Conservation (phyloP, 2,797 vertebrate species). For the Sebastes hubbsi region DNA sequence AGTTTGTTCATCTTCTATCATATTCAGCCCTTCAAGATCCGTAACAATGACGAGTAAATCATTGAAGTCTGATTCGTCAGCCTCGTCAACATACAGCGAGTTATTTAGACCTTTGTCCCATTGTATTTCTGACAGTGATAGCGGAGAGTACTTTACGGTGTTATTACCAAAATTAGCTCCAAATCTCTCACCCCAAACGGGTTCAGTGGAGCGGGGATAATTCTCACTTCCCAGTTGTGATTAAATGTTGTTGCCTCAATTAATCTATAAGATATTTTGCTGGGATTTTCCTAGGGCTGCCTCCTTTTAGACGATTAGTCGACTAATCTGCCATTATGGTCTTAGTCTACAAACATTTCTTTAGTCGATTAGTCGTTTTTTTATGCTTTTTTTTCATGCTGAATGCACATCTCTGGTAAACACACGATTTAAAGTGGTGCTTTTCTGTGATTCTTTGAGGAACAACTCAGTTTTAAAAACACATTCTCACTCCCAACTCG, state of each 20-base stretch:
- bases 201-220: neutral
- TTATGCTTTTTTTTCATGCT: neutral
- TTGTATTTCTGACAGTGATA: constrained; percentile 5
- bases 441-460: too few species aligned
- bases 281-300: neutral
- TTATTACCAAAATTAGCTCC: constrained; percentile 1
- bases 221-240: constrained; percentile 5
- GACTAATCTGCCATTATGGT: too few species aligned
- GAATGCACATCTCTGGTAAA: too few species aligned
- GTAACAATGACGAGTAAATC: neutral
- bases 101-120: neutral
- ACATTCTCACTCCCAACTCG: too few species aligned
- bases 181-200: neutral
- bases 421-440: too few species aligned
- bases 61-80: neutral
- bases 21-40: neutral
- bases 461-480: too few species aligned
- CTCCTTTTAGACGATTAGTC: neutral
- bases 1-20: neutral
- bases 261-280: neutral
- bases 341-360: neutral
- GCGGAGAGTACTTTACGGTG: neutral
- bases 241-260: neutral
- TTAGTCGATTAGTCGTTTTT: neutral
- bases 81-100: neutral